phyloP scores from a whole-genome alignment of 2,113 vertebrate genomes.

The Pogonocichla stellata region DNA sequence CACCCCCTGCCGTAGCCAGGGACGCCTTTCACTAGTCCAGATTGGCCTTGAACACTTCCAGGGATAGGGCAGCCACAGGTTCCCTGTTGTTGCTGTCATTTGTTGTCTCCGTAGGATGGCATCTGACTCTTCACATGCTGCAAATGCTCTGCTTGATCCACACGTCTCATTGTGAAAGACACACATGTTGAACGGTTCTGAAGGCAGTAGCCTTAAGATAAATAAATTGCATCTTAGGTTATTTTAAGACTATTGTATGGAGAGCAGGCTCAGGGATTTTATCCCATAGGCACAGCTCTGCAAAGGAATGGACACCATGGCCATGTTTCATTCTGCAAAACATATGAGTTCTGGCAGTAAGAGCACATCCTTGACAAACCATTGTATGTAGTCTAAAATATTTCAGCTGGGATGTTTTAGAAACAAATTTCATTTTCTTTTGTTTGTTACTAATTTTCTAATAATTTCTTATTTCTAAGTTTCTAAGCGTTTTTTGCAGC shows the following conservation, averaged over 20 bases:
- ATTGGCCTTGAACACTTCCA: background rate
- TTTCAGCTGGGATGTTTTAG: background rate
- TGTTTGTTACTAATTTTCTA: background rate
- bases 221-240: background rate
- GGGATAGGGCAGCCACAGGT: background rate
- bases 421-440: background rate
- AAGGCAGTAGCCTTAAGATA: background rate
- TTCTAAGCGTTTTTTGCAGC: background rate
- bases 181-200: rapidly evolving
- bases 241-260: background rate
- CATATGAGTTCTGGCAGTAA: background rate
- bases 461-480: background rate
- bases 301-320: rapidly evolving
- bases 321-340: background rate
- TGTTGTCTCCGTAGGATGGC: background rate
- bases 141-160: background rate
- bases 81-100: background rate
- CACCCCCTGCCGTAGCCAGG: background rate
- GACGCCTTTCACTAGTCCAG: rapidly evolving
- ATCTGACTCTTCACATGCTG: background rate
- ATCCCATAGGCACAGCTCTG: background rate
- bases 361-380: background rate
- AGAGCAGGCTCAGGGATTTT: background rate
- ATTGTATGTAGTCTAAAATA: background rate
- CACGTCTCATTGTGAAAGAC: rapidly evolving